Evolutionary conservation across 2,797 vertebrate genomes (phyloP).

Genomic region (Hydrophis major): DNA sequence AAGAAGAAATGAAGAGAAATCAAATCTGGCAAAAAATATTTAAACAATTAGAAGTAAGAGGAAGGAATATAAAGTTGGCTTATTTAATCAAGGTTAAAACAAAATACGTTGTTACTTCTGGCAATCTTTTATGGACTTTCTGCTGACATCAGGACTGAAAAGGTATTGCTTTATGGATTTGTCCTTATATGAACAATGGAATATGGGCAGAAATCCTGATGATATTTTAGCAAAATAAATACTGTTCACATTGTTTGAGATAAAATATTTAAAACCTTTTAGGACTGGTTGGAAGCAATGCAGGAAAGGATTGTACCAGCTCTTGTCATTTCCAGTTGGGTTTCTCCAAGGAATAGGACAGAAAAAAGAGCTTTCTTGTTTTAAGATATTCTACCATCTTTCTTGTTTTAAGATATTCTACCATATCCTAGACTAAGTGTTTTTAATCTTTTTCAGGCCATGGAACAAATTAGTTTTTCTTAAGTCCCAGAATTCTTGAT

Average conservation of each 20-base stretch:
- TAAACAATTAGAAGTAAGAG: not conserved
- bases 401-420: not conserved
- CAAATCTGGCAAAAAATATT: not conserved
- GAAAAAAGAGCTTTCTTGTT: not conserved
- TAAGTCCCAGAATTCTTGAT: not conserved
- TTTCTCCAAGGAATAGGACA: not conserved
- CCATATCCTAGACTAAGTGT: not conserved
- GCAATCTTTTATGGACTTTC: not conserved
- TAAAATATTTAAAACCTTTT: not conserved
- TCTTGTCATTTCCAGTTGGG: no score
- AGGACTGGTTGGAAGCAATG: not conserved
- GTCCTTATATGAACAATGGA: not conserved
- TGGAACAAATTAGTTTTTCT: not conserved
- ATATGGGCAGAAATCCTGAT: not conserved
- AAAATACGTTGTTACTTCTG: not conserved
- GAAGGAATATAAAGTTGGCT: not conserved
- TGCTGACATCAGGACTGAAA: not conserved
- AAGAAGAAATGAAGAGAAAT: not conserved
- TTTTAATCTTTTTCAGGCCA: not conserved
- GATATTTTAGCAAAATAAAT: not conserved
- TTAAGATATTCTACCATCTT: not conserved
- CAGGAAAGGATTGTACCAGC: not conserved
- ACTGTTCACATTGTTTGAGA: no score
- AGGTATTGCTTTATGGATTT: not conserved
- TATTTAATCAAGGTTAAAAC: not conserved